A percentile compares a stretch with the other conserved stretches of the same genome.
Evolutionary conservation across 2,113 vertebrate species (phyloP).

Genomic region (Brachirus orientalis): DNA sequence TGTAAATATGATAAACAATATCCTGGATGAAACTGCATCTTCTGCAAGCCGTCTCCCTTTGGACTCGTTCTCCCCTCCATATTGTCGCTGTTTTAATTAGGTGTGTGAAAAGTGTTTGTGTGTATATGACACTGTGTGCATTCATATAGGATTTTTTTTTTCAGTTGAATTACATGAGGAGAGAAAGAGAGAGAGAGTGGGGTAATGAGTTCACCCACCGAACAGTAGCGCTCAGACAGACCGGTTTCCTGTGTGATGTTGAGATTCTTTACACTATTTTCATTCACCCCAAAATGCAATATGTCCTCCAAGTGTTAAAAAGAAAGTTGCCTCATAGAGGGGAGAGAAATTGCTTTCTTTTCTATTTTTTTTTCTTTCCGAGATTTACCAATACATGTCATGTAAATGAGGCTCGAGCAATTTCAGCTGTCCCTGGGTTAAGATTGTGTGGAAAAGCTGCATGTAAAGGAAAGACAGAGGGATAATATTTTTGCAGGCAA

Average conservation of each 20-base stretch:
- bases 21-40: conserved; percentile 71
- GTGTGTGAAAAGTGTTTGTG: conserved; percentile 30
- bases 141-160: conserved; percentile 38
- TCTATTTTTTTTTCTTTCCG: conserved; percentile 23
- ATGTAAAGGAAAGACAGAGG: conserved; percentile 53
- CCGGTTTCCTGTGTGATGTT: conserved; percentile 37
- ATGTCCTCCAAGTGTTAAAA: conserved; percentile 40
- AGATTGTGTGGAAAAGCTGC: conserved; percentile 56
- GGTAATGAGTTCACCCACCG: conserved; percentile 47
- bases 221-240: conserved; percentile 14
- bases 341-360: conserved; percentile 49
- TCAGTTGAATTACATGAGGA: conserved; percentile 60
- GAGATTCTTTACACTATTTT: conserved; percentile 30
- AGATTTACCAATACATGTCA: conserved; percentile 69
- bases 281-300: conserved; percentile 46
- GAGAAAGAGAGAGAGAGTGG: conserved; percentile 14
- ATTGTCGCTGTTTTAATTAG: conserved; percentile 82
- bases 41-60: conserved; percentile 70
- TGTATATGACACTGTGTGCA: conserved; percentile 29
- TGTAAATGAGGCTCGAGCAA: conserved; percentile 74
- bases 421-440: conserved; percentile 69
- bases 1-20: conserved; percentile 65
- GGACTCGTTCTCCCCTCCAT: conserved; percentile 41
- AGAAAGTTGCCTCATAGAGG: conserved; percentile 43
- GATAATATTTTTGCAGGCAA: conserved; percentile 58